Base-by-base conservation (phyloP, 2,113 vertebrate species). In the Erythrolamprus reginae region DNA sequence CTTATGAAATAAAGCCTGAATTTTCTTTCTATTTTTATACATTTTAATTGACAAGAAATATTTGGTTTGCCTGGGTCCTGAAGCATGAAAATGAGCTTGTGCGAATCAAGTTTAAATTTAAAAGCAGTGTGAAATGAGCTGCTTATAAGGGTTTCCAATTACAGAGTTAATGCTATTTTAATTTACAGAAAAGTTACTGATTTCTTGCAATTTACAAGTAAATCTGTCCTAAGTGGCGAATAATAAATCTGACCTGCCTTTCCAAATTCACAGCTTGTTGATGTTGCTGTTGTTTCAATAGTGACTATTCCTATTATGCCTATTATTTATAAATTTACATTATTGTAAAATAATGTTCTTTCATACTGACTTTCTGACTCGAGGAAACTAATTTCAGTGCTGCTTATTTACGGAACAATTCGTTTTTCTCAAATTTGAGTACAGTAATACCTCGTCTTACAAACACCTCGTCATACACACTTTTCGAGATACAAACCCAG, bases 21-120 rank as follows among this genome's bases (percentile, higher is more conserved):
- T 2, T 77, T 77, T 77, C 33, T 77, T 77, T 77, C 90, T 95
- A 92, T 92, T 90, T 90, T 61, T 58, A 77, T 88, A 91, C 47
- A 92, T 93, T 93, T 90, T 86, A 93, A 93, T 92, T 95, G 93
- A 95, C 93, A 94, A 90, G 92, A 94, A 19, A 90, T 93, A 90
- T 90, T 90, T 53, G 77, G 86, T 90, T 90, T 90, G 87, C 85
- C 89, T 90, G 93, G 94, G 93, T 91, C 92, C 89, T 90, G 93
- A 90, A 48, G 87, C 92, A 94, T 92, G 52, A 83, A 92, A 87
- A 87, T 87, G 84, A 89, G 84, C 84, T 87, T 89, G 65, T 89
- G 91, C 58, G n/a, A 92, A 89, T 89, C 84, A 83, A 82, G 52
- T 87, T 89, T 92, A 92, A 89, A 89, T 93, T 92, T 93, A 94